Evolutionary conservation across 2,797 vertebrate species (phyloP).

Genomic region (Sciurus vulgaris): DNA sequence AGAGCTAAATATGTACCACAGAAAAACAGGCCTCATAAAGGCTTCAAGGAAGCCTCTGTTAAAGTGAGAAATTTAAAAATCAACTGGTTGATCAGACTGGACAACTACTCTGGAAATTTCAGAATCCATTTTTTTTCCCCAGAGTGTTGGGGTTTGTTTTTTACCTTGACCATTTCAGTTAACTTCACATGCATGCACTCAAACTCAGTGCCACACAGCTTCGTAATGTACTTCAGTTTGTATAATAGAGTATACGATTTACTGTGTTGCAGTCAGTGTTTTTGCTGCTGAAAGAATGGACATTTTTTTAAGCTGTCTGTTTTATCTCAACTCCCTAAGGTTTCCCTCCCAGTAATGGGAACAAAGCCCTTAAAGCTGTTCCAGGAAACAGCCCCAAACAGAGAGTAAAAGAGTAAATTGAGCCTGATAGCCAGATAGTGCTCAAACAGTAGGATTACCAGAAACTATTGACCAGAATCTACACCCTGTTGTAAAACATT

Average conservation of each 20-base stretch:
- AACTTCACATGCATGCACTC: neutral
- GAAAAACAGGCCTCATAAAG: neutral
- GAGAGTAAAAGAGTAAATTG: too few species aligned
- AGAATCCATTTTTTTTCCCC: neutral
- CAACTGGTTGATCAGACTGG: neutral
- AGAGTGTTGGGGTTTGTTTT: neutral
- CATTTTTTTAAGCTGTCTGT: too few species aligned
- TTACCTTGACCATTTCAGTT: neutral
- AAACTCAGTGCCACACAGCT: neutral
- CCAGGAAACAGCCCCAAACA: too few species aligned
- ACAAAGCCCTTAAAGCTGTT: too few species aligned
- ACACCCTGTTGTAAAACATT: too few species aligned
- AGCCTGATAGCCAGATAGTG: too few species aligned
- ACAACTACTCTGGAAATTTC: constrained; percentile 23
- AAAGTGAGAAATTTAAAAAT: constrained; percentile 45
- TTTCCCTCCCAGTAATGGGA: too few species aligned
- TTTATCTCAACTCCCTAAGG: too few species aligned
- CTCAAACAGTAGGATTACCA: too few species aligned
- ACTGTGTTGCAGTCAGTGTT: too few species aligned
- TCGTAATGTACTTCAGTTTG: neutral
- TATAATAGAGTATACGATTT: neutral
- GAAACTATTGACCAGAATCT: too few species aligned
- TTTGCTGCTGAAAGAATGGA: too few species aligned
- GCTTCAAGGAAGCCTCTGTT: neutral
- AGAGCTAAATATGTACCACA: neutral